Percentiles rank a stretch among this genome's conserved stretches.
Conservation (phyloP, 2,797 vertebrate genomes). For the Falco peregrinus region DNA sequence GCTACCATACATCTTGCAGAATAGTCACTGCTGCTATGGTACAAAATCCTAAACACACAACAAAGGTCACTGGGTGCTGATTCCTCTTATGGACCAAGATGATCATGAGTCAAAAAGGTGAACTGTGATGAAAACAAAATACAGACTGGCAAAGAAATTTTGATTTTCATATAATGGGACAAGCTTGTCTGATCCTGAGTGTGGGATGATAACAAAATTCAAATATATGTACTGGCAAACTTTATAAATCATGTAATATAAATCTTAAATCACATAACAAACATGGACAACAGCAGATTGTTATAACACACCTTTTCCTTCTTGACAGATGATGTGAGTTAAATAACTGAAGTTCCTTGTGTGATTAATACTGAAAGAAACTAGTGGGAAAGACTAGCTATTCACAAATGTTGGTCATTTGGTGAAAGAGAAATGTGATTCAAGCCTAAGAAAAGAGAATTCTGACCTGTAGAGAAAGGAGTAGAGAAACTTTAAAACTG, state of each 20-base stretch:
- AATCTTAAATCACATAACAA: neutral
- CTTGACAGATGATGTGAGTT: neutral
- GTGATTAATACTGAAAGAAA: neutral
- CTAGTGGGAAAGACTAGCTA: neutral
- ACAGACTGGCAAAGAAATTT: neutral
- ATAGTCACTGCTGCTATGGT: neutral
- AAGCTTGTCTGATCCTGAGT: neutral
- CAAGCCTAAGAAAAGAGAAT: neutral
- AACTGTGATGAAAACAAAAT: neutral
- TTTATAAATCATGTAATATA: neutral
- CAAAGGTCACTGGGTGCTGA: neutral
- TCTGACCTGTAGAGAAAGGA: neutral
- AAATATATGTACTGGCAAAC: neutral
- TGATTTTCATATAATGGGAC: neutral
- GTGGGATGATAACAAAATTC: neutral
- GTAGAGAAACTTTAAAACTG: neutral
- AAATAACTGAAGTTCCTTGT: neutral
- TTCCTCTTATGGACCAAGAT: neutral
- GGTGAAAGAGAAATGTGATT: neutral
- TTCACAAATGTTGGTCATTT: neutral
- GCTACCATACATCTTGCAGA: neutral
- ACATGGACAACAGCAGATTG: neutral
- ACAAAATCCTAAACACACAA: neutral
- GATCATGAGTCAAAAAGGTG: neutral
- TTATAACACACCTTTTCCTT: neutral